Base-by-base conservation (phyloP, 2,797 vertebrate species). In the Clarias pachynema region DNA sequence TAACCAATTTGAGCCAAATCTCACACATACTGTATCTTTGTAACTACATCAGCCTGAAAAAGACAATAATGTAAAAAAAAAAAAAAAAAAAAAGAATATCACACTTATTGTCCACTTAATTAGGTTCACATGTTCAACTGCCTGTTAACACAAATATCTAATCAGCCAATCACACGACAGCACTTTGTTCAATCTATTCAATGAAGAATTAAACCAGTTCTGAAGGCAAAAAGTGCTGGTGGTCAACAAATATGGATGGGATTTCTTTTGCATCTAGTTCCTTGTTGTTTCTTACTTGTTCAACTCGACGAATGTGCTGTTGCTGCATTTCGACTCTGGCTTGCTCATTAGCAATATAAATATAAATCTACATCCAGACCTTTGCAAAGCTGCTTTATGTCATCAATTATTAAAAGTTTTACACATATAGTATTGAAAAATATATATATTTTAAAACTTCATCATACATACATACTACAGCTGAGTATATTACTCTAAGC, bases 291-390 rank as follows among this genome's bases (percentile, higher is more conserved):
- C 16, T 53, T 68, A n/a, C 78, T 26, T 2, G 4, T 49, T n/a
- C 37, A 29, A 63, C 24, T 44, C 8, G 10, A 37, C 1, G 24
- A 49, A 37, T 44, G 44, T 68, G 40, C 53, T 18, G 37, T 65
- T 49, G 37, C 62, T 15, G 5, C 37, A 49, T 7, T 0, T 49
- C 18, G 5, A n/a, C 77, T 80, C 62, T 53, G 62, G 16, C n/a
- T 29, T 53, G n/a, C 44, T 81, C 12, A 31, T 68, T 66, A 68
- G 40, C 40, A 10, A 81, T 81, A 44, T 81, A 63, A 62, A 79
- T 79, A 44, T 62, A 79, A 40, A 40, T 63, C 34, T 44, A 44
- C 34, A 44, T 18, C 77, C 59, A 7, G 34, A 62, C 8, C 31
- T 40, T 34, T 79, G 57, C n/a, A 40, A 79, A 40, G 14, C 34